Conservation (phyloP, 2,113 vertebrate genomes). For the Casuarius casuarius region DNA sequence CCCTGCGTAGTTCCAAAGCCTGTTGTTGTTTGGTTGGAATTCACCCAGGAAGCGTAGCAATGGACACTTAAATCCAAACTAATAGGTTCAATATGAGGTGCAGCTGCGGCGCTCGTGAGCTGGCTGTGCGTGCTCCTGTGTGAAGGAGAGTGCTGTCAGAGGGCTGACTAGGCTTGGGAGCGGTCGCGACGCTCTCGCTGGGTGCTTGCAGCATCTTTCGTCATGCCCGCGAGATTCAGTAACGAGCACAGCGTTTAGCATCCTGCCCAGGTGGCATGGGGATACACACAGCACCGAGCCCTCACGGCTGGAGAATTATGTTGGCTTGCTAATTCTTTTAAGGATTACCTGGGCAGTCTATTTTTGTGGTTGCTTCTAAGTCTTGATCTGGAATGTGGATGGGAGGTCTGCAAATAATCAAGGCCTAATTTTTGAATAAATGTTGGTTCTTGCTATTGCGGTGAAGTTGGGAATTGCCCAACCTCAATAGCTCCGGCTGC, state of each 20-base stretch:
- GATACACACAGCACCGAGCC: not conserved
- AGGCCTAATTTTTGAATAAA: slow-evolving; percentile 35
- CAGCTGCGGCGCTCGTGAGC: not conserved
- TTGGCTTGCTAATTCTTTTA: not conserved
- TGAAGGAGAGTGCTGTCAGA: not conserved
- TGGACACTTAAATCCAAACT: slow-evolving; percentile 15
- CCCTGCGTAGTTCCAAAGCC: not conserved
- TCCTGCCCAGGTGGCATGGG: not conserved
- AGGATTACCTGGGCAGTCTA: slow-evolving; percentile 8
- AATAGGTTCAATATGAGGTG: slow-evolving; percentile 45
- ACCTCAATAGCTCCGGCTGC: not conserved
- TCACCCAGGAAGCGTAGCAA: slow-evolving; percentile 50
- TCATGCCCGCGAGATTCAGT: not conserved
- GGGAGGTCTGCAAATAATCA: slow-evolving; percentile 55
- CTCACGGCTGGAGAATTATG: slow-evolving; percentile 21
- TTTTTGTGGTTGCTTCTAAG: slow-evolving; percentile 39
- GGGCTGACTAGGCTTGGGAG: not conserved
- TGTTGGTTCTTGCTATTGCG: slow-evolving; percentile 37
- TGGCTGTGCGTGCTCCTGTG: not conserved
- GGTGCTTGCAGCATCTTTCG: not conserved
- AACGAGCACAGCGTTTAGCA: not conserved
- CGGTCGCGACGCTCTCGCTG: not conserved
- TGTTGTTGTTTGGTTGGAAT: slow-evolving; percentile 4
- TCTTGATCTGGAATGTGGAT: slow-evolving; percentile 9
- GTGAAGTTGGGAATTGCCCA: slow-evolving; percentile 43